Evolutionary conservation across 2,797 vertebrate genomes (phyloP).

Genomic region (Cetoscarus ocellatus): DNA sequence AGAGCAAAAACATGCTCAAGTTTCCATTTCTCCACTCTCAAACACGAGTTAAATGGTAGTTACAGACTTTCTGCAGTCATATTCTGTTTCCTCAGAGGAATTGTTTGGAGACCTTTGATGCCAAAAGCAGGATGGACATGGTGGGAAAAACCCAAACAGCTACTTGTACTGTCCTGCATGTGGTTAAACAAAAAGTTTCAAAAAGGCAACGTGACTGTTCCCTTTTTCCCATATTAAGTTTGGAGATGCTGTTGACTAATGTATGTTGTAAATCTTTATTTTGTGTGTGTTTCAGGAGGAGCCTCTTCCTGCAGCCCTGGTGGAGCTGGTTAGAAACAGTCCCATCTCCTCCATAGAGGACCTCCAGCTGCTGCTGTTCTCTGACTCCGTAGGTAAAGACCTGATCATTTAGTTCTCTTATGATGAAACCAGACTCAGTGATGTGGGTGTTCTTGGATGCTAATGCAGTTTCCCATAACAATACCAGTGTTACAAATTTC

Average conservation of each 20-base stretch:
- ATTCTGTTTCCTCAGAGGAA: constrained; percentile 34
- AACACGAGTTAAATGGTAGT: constrained; percentile 11
- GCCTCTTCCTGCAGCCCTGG: constrained; percentile 94
- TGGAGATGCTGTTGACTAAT: background rate
- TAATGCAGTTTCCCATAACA: background rate
- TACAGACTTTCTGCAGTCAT: constrained; percentile 5
- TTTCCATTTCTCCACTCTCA: background rate
- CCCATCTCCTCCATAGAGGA: constrained; percentile 93
- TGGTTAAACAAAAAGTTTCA: constrained; percentile 4
- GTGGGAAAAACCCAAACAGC: constrained; percentile 16
- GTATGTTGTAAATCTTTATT: background rate
- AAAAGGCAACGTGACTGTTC: background rate
- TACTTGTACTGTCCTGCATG: constrained; percentile 2
- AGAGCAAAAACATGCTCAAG: background rate
- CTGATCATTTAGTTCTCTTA: constrained; percentile 16
- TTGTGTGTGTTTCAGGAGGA: constrained; percentile 87
- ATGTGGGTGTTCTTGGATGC: background rate
- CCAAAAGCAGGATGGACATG: constrained; percentile 17
- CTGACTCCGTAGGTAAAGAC: constrained; percentile 97
- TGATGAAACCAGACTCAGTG: background rate
- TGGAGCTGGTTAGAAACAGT: constrained; percentile 93
- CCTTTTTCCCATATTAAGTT: background rate
- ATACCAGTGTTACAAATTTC: background rate
- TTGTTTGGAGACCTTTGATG: constrained; percentile 14
- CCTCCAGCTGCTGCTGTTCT: constrained; percentile 91